Conservation (phyloP, 2,113 vertebrate species). For the Tretioscincus oriximinensis region DNA sequence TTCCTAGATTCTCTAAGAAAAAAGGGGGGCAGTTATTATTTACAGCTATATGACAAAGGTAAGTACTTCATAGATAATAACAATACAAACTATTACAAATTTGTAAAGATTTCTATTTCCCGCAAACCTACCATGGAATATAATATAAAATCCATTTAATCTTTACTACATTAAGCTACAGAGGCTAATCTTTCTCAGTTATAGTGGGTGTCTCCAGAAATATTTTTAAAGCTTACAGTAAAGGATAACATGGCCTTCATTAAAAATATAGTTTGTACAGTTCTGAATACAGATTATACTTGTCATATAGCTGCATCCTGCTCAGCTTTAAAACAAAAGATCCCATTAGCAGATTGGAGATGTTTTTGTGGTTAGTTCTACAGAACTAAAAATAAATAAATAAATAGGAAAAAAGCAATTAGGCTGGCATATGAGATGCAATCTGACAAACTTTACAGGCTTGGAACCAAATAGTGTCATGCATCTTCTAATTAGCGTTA, state of each 20-base stretch:
- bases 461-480: neutral
- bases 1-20: neutral
- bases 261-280: neutral
- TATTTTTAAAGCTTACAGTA: constrained; percentile 2
- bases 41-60: neutral
- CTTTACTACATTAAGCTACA: neutral
- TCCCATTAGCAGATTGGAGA: neutral
- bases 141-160: too few relatives aligned
- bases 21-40: fast-evolving
- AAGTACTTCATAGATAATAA: neutral
- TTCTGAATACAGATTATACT: neutral
- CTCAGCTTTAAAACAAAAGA: neutral
- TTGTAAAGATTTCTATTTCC: constrained; percentile 2
- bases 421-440: neutral
- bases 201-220: neutral
- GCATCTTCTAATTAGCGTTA: neutral
- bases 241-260: neutral
- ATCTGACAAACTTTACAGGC: neutral
- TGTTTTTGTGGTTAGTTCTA: neutral
- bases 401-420: too few relatives aligned
- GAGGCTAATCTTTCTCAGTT: neutral
- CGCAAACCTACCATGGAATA: neutral
- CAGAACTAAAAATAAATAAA: neutral
- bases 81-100: neutral
- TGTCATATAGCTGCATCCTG: neutral